A percentile compares a stretch with the other conserved stretches of the same genome.
Conservation (phyloP, 2,797 vertebrate species). For the Tachyglossus aculeatus region DNA sequence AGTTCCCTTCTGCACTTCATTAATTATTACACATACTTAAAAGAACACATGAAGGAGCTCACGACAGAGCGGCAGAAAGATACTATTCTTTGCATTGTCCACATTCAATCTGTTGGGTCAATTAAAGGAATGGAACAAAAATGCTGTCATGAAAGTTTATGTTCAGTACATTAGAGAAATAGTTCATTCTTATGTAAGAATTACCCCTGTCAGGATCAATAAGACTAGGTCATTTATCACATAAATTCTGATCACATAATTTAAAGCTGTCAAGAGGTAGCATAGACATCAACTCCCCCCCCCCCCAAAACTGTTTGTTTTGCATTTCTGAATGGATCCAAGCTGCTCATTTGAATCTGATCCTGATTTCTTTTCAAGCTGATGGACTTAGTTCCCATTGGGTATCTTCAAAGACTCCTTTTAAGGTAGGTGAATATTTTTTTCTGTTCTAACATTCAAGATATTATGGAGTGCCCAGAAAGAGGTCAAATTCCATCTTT, state of each 20-base stretch:
- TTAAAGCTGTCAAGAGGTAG: conserved; percentile 8
- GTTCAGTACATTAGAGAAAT: conserved; percentile 13
- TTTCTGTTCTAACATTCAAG: too few relatives aligned
- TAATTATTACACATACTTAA: neutral
- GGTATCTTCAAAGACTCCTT: too few relatives aligned
- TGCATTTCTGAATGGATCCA: neutral
- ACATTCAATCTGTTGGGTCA: conserved; percentile 18
- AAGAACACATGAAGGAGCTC: neutral
- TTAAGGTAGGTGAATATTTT: too few relatives aligned
- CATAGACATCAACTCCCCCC: neutral
- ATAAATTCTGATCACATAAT: conserved; percentile 33
- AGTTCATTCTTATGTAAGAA: conserved; percentile 13
- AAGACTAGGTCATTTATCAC: conserved; percentile 15
- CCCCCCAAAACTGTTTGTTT: neutral
- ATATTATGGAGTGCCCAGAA: too few relatives aligned
- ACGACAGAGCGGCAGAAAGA: neutral
- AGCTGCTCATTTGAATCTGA: neutral
- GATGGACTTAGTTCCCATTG: too few relatives aligned
- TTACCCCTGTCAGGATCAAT: conserved; percentile 32
- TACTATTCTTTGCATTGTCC: neutral
- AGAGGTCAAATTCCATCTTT: too few relatives aligned
- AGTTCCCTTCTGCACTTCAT: neutral
- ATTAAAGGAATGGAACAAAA: conserved; percentile 21
- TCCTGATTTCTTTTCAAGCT: too few relatives aligned
- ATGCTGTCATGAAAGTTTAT: neutral